Base-by-base conservation (phyloP, 2,888 invertebrate genomes). In the Phyto melanocephala region DNA sequence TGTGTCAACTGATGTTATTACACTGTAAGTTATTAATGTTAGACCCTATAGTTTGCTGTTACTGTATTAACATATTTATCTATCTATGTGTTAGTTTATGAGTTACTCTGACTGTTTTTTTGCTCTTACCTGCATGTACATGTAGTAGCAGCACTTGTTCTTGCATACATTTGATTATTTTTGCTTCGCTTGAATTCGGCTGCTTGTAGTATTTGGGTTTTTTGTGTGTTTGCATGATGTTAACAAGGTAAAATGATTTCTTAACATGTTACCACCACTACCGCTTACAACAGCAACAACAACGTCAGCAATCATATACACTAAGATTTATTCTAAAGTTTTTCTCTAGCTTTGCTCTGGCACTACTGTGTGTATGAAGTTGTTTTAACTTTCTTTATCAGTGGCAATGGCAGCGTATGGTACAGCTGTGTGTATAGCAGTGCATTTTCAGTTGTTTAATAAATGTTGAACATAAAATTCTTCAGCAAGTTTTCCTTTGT, bases 231-330 rank as follows among this genome's bases (percentile, higher is more conserved):
- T 77, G 72, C 70, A 78, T 78, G 68, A 72, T 83, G 72, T 80
- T 77, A 83, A 80, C 76, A 83, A 77, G 80, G 76, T 67, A 77
- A 80, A 83, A 72, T 83, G 72, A 80, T 76, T 83, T 83, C 76
- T 72, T 80, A 70, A 79, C 81, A 82, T 82, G 70, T 72, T 71
- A 60, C 75, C 70, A 71, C 45, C 63, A 67, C 22, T 56, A 50
- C 11, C n/a, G 52, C n/a, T 22, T 54, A 1, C 20, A 74, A n/a
- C 13, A 54, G 54, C 17, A 54, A 62, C 28, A 52, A 22, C 20
- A 54, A 7, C 7, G 24, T 11, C 42, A 58, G 47, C 47, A 3
- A 28, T 28, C 6, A 28, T 20, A 65, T 78, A 60, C 52, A 71
- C 67, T 79, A 75, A 75, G 75, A 82, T 82, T 78, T 74, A 45